phyloP scores from a whole-genome alignment of 1,140 invertebrate genomes.

The Myzus persicae region DNA sequence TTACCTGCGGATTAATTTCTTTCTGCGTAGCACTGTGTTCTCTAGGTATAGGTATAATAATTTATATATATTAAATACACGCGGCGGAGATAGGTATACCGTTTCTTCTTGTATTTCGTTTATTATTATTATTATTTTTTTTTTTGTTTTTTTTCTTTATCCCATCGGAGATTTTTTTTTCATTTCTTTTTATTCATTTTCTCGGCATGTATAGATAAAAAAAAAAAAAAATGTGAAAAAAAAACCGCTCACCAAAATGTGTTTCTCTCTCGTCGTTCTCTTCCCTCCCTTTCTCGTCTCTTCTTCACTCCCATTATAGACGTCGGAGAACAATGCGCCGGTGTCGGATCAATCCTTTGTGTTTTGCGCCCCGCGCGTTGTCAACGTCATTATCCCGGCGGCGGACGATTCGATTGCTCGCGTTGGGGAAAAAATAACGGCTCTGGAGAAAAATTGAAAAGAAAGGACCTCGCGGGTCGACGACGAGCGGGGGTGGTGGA shows the following conservation, averaged over 20 bases:
- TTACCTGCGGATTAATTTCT: slow-evolving; percentile 43
- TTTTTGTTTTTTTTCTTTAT: neutral
- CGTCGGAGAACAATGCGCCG: slow-evolving; percentile 52
- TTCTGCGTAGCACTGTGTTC: neutral
- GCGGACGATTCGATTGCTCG: slow-evolving; percentile 28
- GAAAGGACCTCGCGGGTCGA: neutral
- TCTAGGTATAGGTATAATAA: neutral
- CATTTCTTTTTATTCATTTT: slow-evolving; percentile 36
- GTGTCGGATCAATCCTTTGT: slow-evolving; percentile 55
- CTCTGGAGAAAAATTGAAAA: slow-evolving; percentile 47
- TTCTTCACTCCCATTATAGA: neutral
- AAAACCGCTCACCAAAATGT: slow-evolving; percentile 29
- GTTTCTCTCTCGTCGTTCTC: neutral
- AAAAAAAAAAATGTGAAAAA: neutral
- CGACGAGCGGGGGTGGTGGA: neutral
- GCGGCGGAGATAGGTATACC: slow-evolving; percentile 8
- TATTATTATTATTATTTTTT: neutral
- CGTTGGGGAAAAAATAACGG: slow-evolving; percentile 52
- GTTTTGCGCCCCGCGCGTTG: slow-evolving; percentile 11
- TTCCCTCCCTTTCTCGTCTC: neutral
- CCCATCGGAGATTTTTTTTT: slow-evolving; percentile 25
- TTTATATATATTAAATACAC: neutral
- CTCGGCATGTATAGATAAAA: neutral
- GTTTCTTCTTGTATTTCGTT: slow-evolving; percentile 13
- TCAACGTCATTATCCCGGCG: slow-evolving; percentile 49